Evolutionary conservation across 2,888 invertebrate genomes (phyloP).

Genomic region (Hemaris fuciformis): DNA sequence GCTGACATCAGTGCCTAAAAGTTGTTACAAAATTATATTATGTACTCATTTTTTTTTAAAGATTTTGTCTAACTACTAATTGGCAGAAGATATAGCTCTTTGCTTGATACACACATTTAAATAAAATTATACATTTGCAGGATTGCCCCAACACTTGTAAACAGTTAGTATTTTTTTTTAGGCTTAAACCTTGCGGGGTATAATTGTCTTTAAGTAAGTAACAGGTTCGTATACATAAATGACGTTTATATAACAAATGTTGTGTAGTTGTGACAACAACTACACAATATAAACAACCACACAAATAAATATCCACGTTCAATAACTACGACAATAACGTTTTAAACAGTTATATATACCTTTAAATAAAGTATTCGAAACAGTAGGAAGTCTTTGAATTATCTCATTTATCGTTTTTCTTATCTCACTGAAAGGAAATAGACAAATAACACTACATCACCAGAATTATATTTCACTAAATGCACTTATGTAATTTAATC

Average conservation of each 20-base stretch:
- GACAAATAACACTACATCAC: slow-evolving; percentile 56
- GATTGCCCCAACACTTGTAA: neutral
- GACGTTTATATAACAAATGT: slow-evolving; percentile 6
- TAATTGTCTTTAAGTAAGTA: neutral
- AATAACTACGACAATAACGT: neutral
- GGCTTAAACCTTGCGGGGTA: neutral
- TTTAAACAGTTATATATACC: slow-evolving; percentile 24
- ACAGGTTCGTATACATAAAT: neutral
- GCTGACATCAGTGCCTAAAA: slow-evolving; percentile 10
- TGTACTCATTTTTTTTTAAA: too few relatives aligned
- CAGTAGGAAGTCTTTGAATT: slow-evolving; percentile 49
- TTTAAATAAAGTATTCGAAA: slow-evolving; percentile 31
- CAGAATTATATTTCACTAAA: slow-evolving; percentile 28
- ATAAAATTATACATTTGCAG: neutral
- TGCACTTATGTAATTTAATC: slow-evolving; percentile 11
- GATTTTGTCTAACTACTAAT: too few relatives aligned
- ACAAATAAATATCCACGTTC: neutral
- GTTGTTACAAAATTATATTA: neutral
- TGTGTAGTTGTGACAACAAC: slow-evolving; percentile 6
- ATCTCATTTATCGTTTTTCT: slow-evolving; percentile 67
- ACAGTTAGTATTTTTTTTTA: neutral
- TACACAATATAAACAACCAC: slow-evolving; percentile 13
- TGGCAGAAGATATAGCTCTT: too few relatives aligned
- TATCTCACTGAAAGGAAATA: slow-evolving; percentile 71
- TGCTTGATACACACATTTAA: neutral